Conservation (phyloP, 2,113 vertebrate genomes). For the Stomatorhinus ivindoensis region DNA sequence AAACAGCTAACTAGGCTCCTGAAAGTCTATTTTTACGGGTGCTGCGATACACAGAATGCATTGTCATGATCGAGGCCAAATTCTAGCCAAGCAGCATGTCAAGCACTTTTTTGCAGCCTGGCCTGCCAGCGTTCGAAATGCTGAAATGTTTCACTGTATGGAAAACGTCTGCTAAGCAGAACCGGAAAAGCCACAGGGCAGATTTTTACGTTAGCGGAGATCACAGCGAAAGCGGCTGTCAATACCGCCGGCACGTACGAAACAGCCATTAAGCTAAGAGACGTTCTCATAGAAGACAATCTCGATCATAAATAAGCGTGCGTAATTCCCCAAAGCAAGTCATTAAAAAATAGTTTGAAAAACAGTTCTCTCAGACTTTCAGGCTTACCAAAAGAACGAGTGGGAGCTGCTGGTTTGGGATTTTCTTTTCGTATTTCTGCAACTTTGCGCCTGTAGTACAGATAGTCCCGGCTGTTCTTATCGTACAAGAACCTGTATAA, state of each 20-base stretch:
- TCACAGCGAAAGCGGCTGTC: not conserved
- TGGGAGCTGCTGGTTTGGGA: slow-evolving; percentile 48
- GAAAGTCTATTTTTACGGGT: not conserved
- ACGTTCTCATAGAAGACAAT: not conserved
- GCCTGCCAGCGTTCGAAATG: not conserved
- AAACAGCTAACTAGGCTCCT: not conserved
- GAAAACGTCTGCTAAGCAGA: not conserved
- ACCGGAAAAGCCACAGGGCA: not conserved
- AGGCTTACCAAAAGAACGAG: slow-evolving; percentile 67
- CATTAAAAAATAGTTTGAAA: not conserved
- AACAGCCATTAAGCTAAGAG: not conserved
- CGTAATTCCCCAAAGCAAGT: not conserved
- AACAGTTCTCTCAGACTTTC: not conserved
- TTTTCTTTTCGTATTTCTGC: slow-evolving; percentile 70
- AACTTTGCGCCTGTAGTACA: slow-evolving; percentile 91
- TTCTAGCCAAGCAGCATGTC: not conserved
- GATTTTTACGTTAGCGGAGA: not conserved
- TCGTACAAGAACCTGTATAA: slow-evolving; percentile 81
- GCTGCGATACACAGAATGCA: not conserved
- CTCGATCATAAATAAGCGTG: not conserved
- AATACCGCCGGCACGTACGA: not conserved
- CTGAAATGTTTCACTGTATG: not conserved
- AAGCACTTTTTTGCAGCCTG: not conserved
- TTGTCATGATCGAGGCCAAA: not conserved
- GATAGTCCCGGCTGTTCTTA: slow-evolving; percentile 82